These are phyloP conservation scores for Macropis europaea DNA, from an alignment of 2,888 invertebrate genomes.

Conservation along the genomic window DNA sequence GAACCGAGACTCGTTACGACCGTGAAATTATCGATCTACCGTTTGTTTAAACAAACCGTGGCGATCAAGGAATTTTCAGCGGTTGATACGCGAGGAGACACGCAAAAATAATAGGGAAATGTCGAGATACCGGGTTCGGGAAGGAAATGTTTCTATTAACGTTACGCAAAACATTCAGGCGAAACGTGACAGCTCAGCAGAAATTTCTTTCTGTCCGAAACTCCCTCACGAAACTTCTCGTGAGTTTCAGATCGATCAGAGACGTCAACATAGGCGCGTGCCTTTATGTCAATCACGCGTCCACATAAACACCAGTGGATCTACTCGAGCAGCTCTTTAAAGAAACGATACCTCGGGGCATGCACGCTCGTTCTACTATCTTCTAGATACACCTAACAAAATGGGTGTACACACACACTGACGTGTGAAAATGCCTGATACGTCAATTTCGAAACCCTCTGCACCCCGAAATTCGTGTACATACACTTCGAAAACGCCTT, in stretches of 20 bases:
- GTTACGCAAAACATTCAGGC: not conserved
- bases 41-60: too few species aligned
- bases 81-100: too few species aligned
- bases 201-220: not conserved
- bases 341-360: conserved; percentile 23
- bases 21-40: conserved; percentile 69
- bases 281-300: not conserved
- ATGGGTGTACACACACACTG: conserved; percentile 20
- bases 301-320: not conserved
- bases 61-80: too few species aligned
- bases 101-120: not conserved
- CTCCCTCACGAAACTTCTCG: not conserved
- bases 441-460: conserved; percentile 57
- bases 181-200: conserved; percentile 10
- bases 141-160: not conserved
- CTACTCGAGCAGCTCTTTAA: too few species aligned
- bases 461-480: too few species aligned
- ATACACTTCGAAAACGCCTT: too few species aligned
- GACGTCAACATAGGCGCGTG: not conserved
- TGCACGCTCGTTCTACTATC: not conserved
- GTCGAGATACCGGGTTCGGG: not conserved
- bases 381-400: conserved; percentile 31
- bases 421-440: conserved; percentile 51
- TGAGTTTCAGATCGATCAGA: not conserved
- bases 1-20: conserved; percentile 65